A percentile compares a stretch with the other conserved stretches of the same genome.
Evolutionary conservation across 2,888 invertebrate genomes (phyloP).

Genomic region (Endotricha flammealis): DNA sequence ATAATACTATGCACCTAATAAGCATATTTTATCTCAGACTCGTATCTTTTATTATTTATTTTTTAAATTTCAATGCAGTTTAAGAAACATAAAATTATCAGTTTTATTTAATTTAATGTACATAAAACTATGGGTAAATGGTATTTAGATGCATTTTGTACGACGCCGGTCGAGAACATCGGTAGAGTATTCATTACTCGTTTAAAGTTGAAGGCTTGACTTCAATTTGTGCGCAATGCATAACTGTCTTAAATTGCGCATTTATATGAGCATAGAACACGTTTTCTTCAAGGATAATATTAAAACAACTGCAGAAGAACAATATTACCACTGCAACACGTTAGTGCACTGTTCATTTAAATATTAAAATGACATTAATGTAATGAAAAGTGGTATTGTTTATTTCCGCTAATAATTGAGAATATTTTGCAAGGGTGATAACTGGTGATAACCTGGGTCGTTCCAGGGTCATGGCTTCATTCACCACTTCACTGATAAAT

Average conservation of each 20-base stretch:
- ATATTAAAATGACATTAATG: no score
- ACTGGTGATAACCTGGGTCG: no score
- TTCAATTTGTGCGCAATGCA: conserved; percentile 40
- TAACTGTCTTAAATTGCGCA: conserved; percentile 51
- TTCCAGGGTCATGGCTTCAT: no score
- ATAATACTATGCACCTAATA: no score
- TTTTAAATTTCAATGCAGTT: no score
- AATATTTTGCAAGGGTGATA: no score
- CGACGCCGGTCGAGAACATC: conserved; percentile 14
- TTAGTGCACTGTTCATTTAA: neutral
- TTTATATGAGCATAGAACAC: conserved; percentile 50
- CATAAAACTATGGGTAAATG: neutral
- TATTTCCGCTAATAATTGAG: no score
- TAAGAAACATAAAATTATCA: no score
- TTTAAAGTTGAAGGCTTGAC: conserved; percentile 32
- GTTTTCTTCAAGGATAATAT: conserved; percentile 58
- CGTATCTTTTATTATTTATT: no score
- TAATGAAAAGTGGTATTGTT: no score
- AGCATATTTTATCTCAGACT: no score
- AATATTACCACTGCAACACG: conserved; percentile 14
- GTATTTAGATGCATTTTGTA: conserved; percentile 8
- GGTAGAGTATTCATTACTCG: conserved; percentile 20
- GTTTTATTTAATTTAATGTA: neutral
- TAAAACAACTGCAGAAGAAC: conserved; percentile 25
- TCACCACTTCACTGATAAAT: no score